Conservation (phyloP, 1,140 invertebrate genomes). For the Hylaeus volcanicus region DNA sequence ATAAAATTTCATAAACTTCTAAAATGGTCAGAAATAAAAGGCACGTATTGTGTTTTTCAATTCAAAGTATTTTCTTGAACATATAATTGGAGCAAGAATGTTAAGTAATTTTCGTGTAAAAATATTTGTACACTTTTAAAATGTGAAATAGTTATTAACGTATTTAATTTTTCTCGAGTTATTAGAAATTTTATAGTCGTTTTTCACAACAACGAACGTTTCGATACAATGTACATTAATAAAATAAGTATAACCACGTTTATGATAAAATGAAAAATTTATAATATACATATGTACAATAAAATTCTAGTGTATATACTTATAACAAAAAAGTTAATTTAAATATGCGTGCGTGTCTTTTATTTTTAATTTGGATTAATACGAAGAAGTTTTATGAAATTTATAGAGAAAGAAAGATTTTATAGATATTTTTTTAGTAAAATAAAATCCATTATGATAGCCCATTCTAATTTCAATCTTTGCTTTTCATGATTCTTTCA, state of each 20-base stretch:
- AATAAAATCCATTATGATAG: conserved; percentile 5
- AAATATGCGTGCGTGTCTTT: background rate
- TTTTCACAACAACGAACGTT: background rate
- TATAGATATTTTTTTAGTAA: conserved; percentile 4
- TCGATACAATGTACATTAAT: background rate
- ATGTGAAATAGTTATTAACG: background rate
- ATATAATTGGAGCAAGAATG: background rate
- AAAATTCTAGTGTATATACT: no score
- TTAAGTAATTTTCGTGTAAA: background rate
- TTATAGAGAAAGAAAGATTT: background rate
- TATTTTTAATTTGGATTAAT: background rate
- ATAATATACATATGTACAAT: no score
- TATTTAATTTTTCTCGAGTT: background rate
- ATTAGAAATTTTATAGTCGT: background rate
- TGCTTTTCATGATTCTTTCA: background rate
- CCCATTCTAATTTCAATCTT: background rate
- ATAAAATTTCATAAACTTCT: background rate
- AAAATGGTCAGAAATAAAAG: background rate
- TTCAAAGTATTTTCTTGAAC: background rate
- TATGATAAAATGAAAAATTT: background rate
- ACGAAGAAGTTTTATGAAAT: background rate
- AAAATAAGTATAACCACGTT: background rate
- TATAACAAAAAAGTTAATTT: background rate
- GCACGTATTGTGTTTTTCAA: background rate
- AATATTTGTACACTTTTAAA: background rate